These are phyloP conservation scores for Limnephilus marmoratus DNA, from an alignment of 2,888 invertebrate genomes.

Conservation along the genomic window DNA sequence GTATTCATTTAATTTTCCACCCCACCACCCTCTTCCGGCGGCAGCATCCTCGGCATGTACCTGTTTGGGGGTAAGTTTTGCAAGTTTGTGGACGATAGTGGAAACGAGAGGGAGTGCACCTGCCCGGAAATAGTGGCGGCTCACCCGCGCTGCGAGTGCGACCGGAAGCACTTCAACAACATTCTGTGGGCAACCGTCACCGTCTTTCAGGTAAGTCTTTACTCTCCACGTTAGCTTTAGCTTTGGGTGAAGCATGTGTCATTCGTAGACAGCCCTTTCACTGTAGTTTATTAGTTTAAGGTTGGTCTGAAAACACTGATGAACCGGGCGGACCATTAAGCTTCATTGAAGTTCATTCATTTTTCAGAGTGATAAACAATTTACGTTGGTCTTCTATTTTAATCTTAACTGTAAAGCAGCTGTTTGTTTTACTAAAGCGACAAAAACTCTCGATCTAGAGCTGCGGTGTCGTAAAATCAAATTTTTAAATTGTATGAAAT, in stretches of 20 bases:
- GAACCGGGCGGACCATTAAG: neutral
- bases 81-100: slow-evolving; percentile 93
- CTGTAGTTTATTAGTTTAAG: neutral
- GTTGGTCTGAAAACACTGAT: neutral
- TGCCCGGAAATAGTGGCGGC: slow-evolving; percentile 94
- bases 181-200: slow-evolving; percentile 98
- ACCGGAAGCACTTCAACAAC: slow-evolving; percentile 99
- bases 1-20: slow-evolving; percentile 60
- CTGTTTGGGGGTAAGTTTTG: slow-evolving; percentile 99
- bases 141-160: slow-evolving; percentile 94
- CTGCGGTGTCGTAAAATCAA: neutral
- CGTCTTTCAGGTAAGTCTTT: slow-evolving; percentile 93
- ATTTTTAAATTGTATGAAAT: neutral
- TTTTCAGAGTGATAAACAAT: too few species aligned
- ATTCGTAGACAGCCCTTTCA: neutral
- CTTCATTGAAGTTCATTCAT: neutral
- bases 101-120: slow-evolving; percentile 91
- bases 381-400: neutral
- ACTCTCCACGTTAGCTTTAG: neutral
- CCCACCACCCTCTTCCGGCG: slow-evolving; percentile 67
- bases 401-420: neutral
- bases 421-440: neutral
- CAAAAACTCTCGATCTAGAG: neutral
- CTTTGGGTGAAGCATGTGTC: neutral
- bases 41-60: slow-evolving; percentile 99